phyloP scores from a whole-genome alignment of 2,888 invertebrate species.

The Graphium colonna region DNA sequence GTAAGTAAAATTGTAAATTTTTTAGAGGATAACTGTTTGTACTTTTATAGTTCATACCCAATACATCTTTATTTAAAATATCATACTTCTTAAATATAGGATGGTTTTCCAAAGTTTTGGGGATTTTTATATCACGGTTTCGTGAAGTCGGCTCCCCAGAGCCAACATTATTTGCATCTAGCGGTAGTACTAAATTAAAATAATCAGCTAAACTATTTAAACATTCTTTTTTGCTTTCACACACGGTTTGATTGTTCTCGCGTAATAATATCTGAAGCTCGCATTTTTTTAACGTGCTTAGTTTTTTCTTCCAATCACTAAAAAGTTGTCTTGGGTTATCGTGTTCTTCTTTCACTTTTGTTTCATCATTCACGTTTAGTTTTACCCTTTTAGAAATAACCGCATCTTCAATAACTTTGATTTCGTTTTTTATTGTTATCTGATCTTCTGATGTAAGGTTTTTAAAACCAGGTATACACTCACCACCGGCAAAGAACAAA shows the following conservation, averaged over 20 bases:
- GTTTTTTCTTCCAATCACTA: too few species aligned
- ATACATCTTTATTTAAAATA: too few species aligned
- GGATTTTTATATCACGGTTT: conserved; percentile 18
- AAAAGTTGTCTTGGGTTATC: too few species aligned
- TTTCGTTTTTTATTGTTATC: not conserved
- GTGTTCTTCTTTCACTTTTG: not conserved
- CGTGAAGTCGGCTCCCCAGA: too few species aligned
- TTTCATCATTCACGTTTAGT: conserved; percentile 7
- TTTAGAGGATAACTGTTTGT: conserved; percentile 17
- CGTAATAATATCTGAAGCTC: conserved; percentile 8
- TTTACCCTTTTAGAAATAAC: conserved; percentile 7
- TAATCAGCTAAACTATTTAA: too few species aligned
- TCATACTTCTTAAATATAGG: conserved; percentile 9
- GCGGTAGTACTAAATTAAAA: too few species aligned
- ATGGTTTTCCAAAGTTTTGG: conserved; percentile 6
- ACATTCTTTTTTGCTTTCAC: too few species aligned
- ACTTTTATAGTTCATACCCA: too few species aligned
- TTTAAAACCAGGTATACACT: conserved; percentile 19
- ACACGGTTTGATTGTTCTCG: conserved; percentile 12
- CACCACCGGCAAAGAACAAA: conserved; percentile 12
- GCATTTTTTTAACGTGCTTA: conserved; percentile 5
- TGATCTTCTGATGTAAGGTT: conserved; percentile 14
- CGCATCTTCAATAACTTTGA: conserved; percentile 3
- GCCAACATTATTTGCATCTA: too few species aligned
- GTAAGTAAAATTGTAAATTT: conserved; percentile 20